Percentiles rank a stretch among this genome's conserved stretches.
Evolutionary conservation across 53 echinoderm and acorn worm species (phyloP).

Genomic region (Crossaster papposus): DNA sequence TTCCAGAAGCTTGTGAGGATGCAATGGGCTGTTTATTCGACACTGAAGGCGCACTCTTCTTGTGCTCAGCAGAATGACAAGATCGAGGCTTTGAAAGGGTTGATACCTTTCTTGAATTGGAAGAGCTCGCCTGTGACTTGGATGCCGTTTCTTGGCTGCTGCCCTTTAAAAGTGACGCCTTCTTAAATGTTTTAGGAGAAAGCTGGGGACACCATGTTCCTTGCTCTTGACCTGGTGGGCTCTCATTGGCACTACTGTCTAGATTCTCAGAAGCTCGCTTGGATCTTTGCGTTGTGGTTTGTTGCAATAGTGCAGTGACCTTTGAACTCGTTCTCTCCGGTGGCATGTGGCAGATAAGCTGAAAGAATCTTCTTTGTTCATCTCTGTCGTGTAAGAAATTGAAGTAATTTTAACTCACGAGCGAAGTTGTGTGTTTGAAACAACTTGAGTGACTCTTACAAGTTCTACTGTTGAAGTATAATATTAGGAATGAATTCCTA

Average conservation of each 20-base stretch:
- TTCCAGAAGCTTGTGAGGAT: neutral
- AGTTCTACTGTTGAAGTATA: too few species aligned
- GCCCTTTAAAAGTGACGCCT: too few species aligned
- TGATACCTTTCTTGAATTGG: neutral
- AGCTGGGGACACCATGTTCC: too few species aligned
- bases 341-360: neutral
- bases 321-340: neutral
- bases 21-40: neutral
- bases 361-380: neutral
- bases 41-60: neutral
- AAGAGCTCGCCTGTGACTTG: neutral
- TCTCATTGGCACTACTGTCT: too few species aligned
- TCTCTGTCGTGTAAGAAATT: neutral
- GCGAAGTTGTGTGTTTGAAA: too few species aligned
- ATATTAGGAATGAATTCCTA: too few species aligned
- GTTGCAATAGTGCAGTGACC: neutral
- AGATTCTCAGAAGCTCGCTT: neutral
- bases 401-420: neutral
- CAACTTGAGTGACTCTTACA: too few species aligned
- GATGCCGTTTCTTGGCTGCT: too few species aligned
- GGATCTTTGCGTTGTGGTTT: neutral
- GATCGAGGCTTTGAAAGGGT: neutral
- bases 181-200: too few species aligned
- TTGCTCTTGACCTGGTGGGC: too few species aligned
- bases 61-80: neutral